Evolutionary conservation across 2,888 invertebrate species (phyloP).

Genomic region (Hyles lineata): DNA sequence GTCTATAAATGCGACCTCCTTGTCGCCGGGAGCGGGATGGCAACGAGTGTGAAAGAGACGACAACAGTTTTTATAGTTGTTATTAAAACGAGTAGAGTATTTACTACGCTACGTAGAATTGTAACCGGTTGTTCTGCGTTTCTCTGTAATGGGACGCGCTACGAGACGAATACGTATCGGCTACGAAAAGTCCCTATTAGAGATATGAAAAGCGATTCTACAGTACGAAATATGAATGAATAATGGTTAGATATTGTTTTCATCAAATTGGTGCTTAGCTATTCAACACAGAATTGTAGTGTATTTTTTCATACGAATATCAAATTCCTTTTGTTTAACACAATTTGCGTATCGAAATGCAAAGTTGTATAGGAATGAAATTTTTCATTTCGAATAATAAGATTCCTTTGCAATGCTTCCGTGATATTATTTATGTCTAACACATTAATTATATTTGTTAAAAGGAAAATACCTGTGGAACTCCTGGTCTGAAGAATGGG

Average conservation of each 20-base stretch:
- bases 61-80: slow-evolving; percentile 4
- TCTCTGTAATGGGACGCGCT: slow-evolving; percentile 16
- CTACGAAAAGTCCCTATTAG: background rate
- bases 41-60: slow-evolving; percentile 1
- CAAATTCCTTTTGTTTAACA: no score
- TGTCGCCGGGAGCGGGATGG: background rate
- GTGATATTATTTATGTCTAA: background rate
- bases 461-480: slow-evolving; percentile 92
- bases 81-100: slow-evolving; percentile 21
- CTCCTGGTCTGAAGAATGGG: slow-evolving; percentile 94
- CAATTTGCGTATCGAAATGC: no score
- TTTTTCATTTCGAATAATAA: background rate
- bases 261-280: no score
- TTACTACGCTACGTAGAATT: slow-evolving; percentile 26
- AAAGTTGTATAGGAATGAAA: no score
- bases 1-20: slow-evolving; percentile 15
- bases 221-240: background rate
- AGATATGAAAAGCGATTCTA: background rate
- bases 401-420: background rate
- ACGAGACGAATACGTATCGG: slow-evolving; percentile 9
- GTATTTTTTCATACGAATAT: no score
- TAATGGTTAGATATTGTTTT: background rate
- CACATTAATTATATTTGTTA: background rate
- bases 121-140: slow-evolving; percentile 4
- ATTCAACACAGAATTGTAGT: no score